These are phyloP conservation scores for Octomys mimax DNA, from an alignment of 2,797 vertebrate genomes.

Conservation along the genomic window DNA sequence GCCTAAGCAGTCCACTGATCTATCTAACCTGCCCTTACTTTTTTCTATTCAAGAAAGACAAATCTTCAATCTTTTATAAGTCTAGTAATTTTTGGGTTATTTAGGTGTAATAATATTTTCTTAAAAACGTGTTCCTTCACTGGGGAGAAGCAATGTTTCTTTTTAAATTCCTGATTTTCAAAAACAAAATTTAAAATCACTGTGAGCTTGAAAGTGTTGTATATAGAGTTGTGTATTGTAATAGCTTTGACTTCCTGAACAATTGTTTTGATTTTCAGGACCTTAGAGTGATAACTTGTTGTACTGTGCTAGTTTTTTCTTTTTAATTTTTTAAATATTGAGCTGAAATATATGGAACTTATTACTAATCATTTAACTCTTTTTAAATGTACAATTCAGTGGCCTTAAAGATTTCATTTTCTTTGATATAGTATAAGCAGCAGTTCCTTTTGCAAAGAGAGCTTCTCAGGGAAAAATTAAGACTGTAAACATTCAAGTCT, in stretches of 20 bases:
- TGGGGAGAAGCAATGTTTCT: not conserved
- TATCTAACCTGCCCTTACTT: too few species aligned
- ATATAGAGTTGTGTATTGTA: not conserved
- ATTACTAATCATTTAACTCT: not conserved
- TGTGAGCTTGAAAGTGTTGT: not conserved
- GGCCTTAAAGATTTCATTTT: slow-evolving; percentile 4
- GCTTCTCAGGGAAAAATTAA: not conserved
- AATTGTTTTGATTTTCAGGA: not conserved
- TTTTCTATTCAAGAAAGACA: not conserved
- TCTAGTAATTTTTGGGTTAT: not conserved
- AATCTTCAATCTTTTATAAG: not conserved
- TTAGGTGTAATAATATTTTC: not conserved
- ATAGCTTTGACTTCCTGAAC: not conserved
- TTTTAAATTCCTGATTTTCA: not conserved
- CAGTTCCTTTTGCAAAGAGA: not conserved
- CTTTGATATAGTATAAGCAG: not conserved
- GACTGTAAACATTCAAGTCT: not conserved
- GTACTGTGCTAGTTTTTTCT: not conserved
- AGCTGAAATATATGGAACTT: not conserved
- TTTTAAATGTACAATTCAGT: not conserved
- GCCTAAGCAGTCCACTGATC: too few species aligned
- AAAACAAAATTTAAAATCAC: not conserved
- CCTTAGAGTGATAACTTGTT: not conserved
- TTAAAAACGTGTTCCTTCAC: not conserved
- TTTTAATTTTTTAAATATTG: not conserved